phyloP scores from a whole-genome alignment of 2,888 invertebrate species.

The Spodoptera picta region DNA sequence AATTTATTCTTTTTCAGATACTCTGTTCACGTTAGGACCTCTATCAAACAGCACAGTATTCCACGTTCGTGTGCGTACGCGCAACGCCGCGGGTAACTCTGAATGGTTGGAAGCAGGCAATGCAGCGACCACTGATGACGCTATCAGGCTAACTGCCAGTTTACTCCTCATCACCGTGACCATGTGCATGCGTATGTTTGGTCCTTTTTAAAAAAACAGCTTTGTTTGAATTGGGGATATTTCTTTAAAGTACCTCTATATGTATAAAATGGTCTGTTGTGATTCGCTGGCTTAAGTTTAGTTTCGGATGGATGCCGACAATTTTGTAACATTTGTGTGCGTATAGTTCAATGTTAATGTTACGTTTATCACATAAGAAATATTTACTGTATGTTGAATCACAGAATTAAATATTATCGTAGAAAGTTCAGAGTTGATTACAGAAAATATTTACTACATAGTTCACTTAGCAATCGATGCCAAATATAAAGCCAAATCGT shows the following conservation, averaged over 20 bases:
- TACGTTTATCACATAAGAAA: constrained; percentile 28
- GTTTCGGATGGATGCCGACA: constrained; percentile 5
- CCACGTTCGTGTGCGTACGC: constrained; percentile 75
- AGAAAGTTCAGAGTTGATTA: too few species aligned
- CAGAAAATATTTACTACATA: background rate
- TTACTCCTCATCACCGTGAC: constrained; percentile 57
- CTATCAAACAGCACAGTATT: constrained; percentile 73
- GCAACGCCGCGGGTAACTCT: constrained; percentile 80
- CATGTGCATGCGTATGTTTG: constrained; percentile 39
- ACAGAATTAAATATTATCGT: constrained; percentile 8
- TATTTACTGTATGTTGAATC: constrained; percentile 25
- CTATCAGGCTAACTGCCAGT: constrained; percentile 43
- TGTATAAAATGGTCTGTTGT: constrained; percentile 39
- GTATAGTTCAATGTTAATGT: constrained; percentile 21
- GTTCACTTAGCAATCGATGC: constrained; percentile 32
- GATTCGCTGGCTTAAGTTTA: constrained; percentile 3
- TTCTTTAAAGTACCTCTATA: constrained; percentile 22
- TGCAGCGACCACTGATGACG: constrained; percentile 62
- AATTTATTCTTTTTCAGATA: constrained; percentile 60
- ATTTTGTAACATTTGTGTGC: constrained; percentile 15
- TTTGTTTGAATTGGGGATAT: constrained; percentile 55
- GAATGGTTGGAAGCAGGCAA: constrained; percentile 71
- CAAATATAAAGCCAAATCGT: constrained; percentile 54
- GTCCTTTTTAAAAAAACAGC: constrained; percentile 53
- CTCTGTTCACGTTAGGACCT: constrained; percentile 71